phyloP scores from a whole-genome alignment of 2,888 invertebrate genomes.

The Aethes cnicana region DNA sequence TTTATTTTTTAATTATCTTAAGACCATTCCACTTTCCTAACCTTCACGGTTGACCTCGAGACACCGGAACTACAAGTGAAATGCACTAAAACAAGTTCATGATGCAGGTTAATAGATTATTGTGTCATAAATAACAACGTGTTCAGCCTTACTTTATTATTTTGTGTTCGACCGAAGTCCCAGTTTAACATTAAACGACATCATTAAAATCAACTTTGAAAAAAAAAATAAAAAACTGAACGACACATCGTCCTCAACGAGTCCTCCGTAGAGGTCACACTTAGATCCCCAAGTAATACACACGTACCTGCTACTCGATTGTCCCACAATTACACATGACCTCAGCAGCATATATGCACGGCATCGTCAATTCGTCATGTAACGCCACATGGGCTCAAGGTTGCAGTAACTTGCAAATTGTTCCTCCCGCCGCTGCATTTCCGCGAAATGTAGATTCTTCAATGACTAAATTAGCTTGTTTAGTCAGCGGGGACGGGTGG shows the following conservation, averaged over 20 bases:
- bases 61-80: constrained; percentile 45
- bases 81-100: constrained; percentile 41
- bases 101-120: constrained; percentile 38
- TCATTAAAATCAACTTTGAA: too few relatives aligned
- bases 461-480: constrained; percentile 18
- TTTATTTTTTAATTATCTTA: constrained; percentile 26
- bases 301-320: constrained; percentile 27
- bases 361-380: constrained; percentile 38
- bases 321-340: constrained; percentile 37
- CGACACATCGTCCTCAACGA: constrained; percentile 10
- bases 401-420: constrained; percentile 21
- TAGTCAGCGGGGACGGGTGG: too few relatives aligned
- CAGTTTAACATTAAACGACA: too few relatives aligned
- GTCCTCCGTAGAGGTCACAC: constrained; percentile 38
- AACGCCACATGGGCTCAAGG: constrained; percentile 35
- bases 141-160: too few relatives aligned
- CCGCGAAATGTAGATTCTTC: constrained; percentile 17
- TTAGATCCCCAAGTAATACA: constrained; percentile 35
- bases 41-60: constrained; percentile 61
- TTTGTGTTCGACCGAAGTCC: too few relatives aligned
- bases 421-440: constrained; percentile 19
- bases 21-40: constrained; percentile 48
- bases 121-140: too few relatives aligned
- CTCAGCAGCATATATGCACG: constrained; percentile 42
- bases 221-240: too few relatives aligned